Evolutionary conservation across 2,113 vertebrate genomes (phyloP).

Genomic region (Eolophus roseicapilla): DNA sequence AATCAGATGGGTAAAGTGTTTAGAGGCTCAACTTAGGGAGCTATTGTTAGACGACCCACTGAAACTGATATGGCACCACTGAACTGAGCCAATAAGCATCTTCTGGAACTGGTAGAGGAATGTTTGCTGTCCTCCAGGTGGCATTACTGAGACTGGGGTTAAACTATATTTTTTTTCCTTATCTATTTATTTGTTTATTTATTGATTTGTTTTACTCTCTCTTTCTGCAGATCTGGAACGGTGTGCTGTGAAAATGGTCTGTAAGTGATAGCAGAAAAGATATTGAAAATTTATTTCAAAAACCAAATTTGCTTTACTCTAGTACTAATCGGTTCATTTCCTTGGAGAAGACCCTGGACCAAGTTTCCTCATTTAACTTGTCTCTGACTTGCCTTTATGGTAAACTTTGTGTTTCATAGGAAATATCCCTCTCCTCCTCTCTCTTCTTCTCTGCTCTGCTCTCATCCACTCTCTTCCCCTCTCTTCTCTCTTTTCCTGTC

Average conservation of each 20-base stretch:
- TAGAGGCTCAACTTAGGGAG: neutral
- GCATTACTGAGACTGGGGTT: neutral
- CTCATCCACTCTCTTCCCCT: fast-evolving
- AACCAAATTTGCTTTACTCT: neutral
- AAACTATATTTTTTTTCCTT: neutral
- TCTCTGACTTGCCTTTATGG: neutral
- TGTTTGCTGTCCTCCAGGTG: neutral
- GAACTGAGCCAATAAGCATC: neutral
- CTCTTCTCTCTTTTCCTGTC: too few species aligned
- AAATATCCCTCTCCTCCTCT: fast-evolving
- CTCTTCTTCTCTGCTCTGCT: neutral
- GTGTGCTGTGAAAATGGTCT: neutral
- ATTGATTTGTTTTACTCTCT: neutral
- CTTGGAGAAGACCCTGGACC: neutral
- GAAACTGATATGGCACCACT: neutral
- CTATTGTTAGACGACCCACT: neutral
- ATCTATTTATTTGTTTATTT: neutral
- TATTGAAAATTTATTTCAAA: neutral
- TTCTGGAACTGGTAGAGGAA: neutral
- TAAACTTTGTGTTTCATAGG: neutral
- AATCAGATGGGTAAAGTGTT: neutral
- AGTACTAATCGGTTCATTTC: neutral
- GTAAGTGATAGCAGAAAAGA: neutral
- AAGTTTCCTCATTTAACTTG: neutral
- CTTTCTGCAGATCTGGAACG: neutral